Conservation (phyloP, 2,888 invertebrate genomes). For the Rhagium mordax region DNA sequence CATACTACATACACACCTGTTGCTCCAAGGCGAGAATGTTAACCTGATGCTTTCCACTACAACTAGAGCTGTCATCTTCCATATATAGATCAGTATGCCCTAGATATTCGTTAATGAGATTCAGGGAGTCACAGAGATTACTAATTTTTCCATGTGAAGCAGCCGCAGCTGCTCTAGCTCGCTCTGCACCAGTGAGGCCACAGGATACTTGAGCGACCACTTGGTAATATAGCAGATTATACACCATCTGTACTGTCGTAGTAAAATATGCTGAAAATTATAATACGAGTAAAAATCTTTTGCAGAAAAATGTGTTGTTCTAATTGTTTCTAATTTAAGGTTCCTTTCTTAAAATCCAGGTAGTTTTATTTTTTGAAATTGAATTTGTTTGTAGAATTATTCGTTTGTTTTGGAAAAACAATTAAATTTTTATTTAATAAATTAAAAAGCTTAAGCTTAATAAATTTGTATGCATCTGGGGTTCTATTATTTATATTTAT, state of each 20-base stretch:
- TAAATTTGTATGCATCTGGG: too few species aligned
- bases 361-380: too few species aligned
- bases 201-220: conserved; percentile 86
- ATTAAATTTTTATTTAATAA: too few species aligned
- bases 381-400: too few species aligned
- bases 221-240: conserved; percentile 92
- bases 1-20: too few species aligned
- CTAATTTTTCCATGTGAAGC: conserved; percentile 59
- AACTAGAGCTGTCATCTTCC: conserved; percentile 71
- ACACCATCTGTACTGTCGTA: conserved; percentile 88
- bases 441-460: too few species aligned
- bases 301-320: neutral
- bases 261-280: conserved; percentile 85
- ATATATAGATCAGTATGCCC: conserved; percentile 76
- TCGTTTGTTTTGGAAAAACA: too few species aligned
- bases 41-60: conserved; percentile 53
- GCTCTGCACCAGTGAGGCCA: conserved; percentile 77
- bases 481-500: too few species aligned
- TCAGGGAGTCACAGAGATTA: conserved; percentile 67
- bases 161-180: conserved; percentile 69
- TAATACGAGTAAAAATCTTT: neutral
- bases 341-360: too few species aligned
- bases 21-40: conserved; percentile 68
- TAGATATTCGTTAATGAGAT: conserved; percentile 70
- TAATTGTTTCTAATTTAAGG: too few species aligned